phyloP scores from a whole-genome alignment of 1,140 invertebrate genomes.

The Palaemon carinicauda region DNA sequence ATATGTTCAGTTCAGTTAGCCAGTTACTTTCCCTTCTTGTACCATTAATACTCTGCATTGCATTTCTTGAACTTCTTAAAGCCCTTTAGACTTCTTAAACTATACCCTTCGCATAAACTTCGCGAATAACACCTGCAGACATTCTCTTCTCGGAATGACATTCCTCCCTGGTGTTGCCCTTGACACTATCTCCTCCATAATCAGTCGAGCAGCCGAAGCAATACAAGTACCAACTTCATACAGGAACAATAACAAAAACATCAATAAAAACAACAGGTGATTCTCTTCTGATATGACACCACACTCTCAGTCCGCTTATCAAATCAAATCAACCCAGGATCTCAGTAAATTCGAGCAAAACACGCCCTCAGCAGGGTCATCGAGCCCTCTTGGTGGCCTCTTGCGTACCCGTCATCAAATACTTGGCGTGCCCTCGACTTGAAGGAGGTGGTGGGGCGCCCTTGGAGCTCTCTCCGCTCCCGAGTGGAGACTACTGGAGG shows the following conservation, averaged over 20 bases:
- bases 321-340: slow-evolving; percentile 39
- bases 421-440: slow-evolving; percentile 41
- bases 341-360: slow-evolving; percentile 48
- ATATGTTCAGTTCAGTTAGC: neutral
- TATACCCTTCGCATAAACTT: no score
- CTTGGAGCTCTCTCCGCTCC: no score
- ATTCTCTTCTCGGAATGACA: neutral
- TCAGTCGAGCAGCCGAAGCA: no score
- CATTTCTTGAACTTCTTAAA: neutral
- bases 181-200: no score
- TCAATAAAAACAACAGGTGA: no score
- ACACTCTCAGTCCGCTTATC: slow-evolving; percentile 34
- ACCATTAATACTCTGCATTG: neutral
- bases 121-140: neutral
- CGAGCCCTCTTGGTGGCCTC: slow-evolving; percentile 41
- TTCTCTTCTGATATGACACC: no score
- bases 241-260: no score
- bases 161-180: no score
- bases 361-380: slow-evolving; percentile 34
- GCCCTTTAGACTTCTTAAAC: no score
- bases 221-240: no score
- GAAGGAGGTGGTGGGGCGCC: slow-evolving; percentile 14
- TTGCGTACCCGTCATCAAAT: slow-evolving; percentile 49
- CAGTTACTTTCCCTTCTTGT: no score
- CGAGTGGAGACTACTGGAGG: no score